Evolutionary conservation across 1,140 invertebrate genomes (phyloP), one percentile per base, ranked within the genome.

Genomic region (Homarus americanus): DNA sequence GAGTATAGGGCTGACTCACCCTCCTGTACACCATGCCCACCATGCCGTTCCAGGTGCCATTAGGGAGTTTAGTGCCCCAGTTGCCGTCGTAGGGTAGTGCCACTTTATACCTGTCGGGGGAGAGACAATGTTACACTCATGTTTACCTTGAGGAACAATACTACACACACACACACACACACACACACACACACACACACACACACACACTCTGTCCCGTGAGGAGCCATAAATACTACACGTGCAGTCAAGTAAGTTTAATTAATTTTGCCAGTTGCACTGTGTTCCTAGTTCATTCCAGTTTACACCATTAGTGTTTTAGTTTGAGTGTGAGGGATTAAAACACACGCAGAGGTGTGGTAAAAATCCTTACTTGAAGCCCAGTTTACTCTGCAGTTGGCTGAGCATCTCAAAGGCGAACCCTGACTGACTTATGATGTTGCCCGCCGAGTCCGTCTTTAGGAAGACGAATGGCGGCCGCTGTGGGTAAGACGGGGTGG

Each of bases 41-140:
- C 93, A 94, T 93, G 32, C 94, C 94, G 75, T 94, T 94, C 94
- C 94, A 94, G 1, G 93, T 90, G 0, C 94, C 94, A 49, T 94
- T 93, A 15, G 44, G 17, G 38, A 93, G 91, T 9, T 66, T 58
- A 2, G 85, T 82, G 9, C 94, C 94, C 93, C 93, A 94, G 41
- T 93, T 93, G 3, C 93, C 93, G 90, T 94, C 94, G 40, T 91
- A 92, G 2, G 94, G 92, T 0, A 88, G 28, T 15, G 93, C 76
- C 5, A 93, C 78, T 12, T 73, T 76, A 36, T 94, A 93, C n/a
- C 94, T 94, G 69, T 15, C 85, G 87, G 36, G 36, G 20, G 73
- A 36, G 40, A 24, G 15, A 28, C 24, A 34, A 4, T 5, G 5
- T 7, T 15, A 49, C 44, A 49, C 44, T 7, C 44, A 49, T 15